Base-by-base conservation (phyloP, 2,113 vertebrate genomes). In the Casuarius casuarius region DNA sequence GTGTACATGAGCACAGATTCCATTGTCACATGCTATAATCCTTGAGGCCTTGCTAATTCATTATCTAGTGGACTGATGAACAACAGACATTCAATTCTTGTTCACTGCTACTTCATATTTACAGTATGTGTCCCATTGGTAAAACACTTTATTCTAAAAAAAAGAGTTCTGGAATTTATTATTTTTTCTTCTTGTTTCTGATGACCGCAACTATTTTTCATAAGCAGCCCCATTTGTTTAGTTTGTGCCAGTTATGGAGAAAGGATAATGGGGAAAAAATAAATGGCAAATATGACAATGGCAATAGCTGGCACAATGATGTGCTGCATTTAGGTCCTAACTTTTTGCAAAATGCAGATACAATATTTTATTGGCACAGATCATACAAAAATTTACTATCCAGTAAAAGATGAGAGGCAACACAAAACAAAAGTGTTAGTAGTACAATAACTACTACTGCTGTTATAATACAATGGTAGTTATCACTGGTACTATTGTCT, bases 161-260 rank as follows among this genome's bases (percentile, higher is more conserved):
- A 59, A 79, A 21, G 72, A 87, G 29, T 74, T 97, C 97, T 97
- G 97, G 94, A 96, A 91, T 92, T 96, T 96, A 97, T 98, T 97
- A 95, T 95, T 97, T 97, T 97, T 95, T 93, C 51, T 94, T 72
- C 87, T 97, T 87, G 84, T 96, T 97, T 93, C 94, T 97, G 87
- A 95, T 84, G 92, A 95, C 94, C 85, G 5, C 90, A 97, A 94
- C 71, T 86, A 94, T 97, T 97, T 94, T 95, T 89, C 56, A 84
- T 91, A 78, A 94, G 85, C 84, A 49, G 31, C 73, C 74, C 83
- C 23, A 23, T 94, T 97, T 48, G 89, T 95, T 97, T 46, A 78
- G 83, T 92, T 90, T 82, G 68, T 94, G 85, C 90, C 95, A 96
- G 25, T 77, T 90, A 46, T 84, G n/a, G 73, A 92, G 93, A 96